phyloP scores from a whole-genome alignment of 2,113 vertebrate genomes.

The Atherinomorus stipes region DNA sequence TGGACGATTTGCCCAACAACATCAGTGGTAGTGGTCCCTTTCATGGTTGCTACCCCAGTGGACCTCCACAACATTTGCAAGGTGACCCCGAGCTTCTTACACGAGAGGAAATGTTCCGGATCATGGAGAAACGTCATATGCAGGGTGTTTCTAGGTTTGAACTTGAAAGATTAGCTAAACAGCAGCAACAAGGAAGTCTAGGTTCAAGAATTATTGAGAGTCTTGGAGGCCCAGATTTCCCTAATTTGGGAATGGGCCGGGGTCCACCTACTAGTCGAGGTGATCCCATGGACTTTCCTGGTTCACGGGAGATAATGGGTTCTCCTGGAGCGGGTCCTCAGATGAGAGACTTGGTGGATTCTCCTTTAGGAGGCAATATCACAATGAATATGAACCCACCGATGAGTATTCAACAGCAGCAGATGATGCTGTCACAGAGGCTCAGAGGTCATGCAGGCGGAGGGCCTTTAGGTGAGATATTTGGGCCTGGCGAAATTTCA shows the following conservation, averaged over 20 bases:
- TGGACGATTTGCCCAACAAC: slow-evolving; percentile 90
- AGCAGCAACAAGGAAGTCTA: slow-evolving; percentile 85
- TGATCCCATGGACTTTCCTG: slow-evolving; percentile 89
- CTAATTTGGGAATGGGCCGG: slow-evolving; percentile 74
- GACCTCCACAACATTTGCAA: slow-evolving; percentile 83
- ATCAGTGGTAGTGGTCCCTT: slow-evolving; percentile 84
- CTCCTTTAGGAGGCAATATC: slow-evolving; percentile 88
- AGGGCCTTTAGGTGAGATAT: slow-evolving; percentile 81
- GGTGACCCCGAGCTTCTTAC: slow-evolving; percentile 89
- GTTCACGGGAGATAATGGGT: slow-evolving; percentile 88
- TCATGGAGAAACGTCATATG: slow-evolving; percentile 91
- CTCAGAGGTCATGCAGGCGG: slow-evolving; percentile 84
- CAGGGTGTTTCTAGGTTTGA: slow-evolving; percentile 86
- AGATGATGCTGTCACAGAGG: slow-evolving; percentile 93
- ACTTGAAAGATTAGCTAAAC: slow-evolving; percentile 88
- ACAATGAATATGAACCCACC: slow-evolving; percentile 90
- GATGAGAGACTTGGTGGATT: slow-evolving; percentile 89
- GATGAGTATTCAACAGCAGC: slow-evolving; percentile 89
- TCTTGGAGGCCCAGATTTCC: slow-evolving; percentile 72
- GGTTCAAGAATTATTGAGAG: slow-evolving; percentile 83
- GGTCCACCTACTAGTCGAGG: slow-evolving; percentile 65
- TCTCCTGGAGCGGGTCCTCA: slow-evolving; percentile 84
- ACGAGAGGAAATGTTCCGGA: slow-evolving; percentile 91
- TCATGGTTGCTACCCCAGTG: slow-evolving; percentile 84
- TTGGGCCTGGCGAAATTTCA: slow-evolving; percentile 88